These are phyloP conservation scores for Noturus placidus DNA, from an alignment of 2,113 vertebrate genomes.

Conservation along the genomic window DNA sequence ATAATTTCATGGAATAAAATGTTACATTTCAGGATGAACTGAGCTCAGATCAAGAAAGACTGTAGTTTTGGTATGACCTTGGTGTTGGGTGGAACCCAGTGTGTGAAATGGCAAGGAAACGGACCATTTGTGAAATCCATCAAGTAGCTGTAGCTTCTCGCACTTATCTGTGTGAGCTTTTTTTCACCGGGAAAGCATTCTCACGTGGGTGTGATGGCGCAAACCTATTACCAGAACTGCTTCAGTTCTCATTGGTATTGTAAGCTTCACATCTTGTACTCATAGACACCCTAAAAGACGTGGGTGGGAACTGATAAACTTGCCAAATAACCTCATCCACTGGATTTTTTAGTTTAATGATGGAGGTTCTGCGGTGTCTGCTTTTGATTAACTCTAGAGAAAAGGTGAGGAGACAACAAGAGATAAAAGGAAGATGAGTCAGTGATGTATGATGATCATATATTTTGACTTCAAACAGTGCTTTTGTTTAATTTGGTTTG, in stretches of 20 bases:
- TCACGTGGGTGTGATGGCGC: slow-evolving; percentile 9
- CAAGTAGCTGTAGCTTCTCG: slow-evolving; percentile 27
- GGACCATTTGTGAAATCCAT: slow-evolving; percentile 30
- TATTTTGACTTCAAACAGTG: not conserved
- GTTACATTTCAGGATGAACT: not conserved
- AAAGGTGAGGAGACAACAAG: not conserved
- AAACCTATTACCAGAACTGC: slow-evolving; percentile 12
- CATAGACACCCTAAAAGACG: not conserved
- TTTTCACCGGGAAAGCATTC: not conserved
- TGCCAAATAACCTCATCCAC: not conserved
- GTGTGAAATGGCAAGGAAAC: not conserved
- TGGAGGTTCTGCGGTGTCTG: slow-evolving; percentile 13
- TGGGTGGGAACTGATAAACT: slow-evolving; percentile 5
- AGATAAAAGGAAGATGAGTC: slow-evolving; percentile 28
- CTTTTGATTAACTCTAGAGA: slow-evolving; percentile 10
- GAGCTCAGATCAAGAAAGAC: not conserved
- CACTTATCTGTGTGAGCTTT: slow-evolving; percentile 13
- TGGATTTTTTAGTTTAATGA: not conserved
- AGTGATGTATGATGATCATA: not conserved
- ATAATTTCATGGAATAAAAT: not conserved
- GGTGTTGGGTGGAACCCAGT: not conserved
- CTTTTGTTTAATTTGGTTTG: not conserved
- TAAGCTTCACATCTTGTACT: slow-evolving; percentile 16
- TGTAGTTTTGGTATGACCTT: not conserved
- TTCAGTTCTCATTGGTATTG: not conserved